Conservation (phyloP, 2,888 invertebrate species). For the Scaptomyza reducta region DNA sequence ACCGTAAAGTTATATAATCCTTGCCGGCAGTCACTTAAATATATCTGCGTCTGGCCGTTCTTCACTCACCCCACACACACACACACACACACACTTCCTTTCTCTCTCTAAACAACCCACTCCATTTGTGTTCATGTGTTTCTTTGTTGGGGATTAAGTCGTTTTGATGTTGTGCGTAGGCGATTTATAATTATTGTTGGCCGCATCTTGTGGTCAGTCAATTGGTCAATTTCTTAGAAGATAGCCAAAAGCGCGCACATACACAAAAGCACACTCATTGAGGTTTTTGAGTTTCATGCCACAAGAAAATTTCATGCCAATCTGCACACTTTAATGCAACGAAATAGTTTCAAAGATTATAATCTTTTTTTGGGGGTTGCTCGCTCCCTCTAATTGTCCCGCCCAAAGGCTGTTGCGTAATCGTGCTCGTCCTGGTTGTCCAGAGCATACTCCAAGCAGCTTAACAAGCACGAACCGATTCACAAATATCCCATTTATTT, state of each 20-base stretch:
- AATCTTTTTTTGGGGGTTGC: constrained; percentile 19
- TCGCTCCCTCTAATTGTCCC: constrained; percentile 48
- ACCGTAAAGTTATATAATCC: constrained; percentile 71
- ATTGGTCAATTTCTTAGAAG: constrained; percentile 79
- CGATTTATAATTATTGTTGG: constrained; percentile 75
- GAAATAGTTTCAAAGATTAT: constrained; percentile 48
- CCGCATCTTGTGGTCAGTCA: constrained; percentile 68
- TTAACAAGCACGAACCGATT: constrained; percentile 40
- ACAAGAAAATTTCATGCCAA: constrained; percentile 40
- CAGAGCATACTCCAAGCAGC: constrained; percentile 33
- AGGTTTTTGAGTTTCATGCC: constrained; percentile 15
- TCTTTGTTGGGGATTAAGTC: constrained; percentile 69
- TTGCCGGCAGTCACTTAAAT: constrained; percentile 70
- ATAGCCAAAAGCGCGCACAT: constrained; percentile 49
- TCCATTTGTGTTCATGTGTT: constrained; percentile 22
- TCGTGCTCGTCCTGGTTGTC: constrained; percentile 21
- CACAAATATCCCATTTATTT: constrained; percentile 58
- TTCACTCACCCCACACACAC: not conserved
- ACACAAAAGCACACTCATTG: constrained; percentile 2
- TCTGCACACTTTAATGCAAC: constrained; percentile 33
- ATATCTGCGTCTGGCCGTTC: constrained; percentile 20
- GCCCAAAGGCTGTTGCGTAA: constrained; percentile 49
- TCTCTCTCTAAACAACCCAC: not conserved
- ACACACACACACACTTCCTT: not conserved
- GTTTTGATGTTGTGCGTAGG: constrained; percentile 76